Conservation (phyloP, 2,888 invertebrate species). For the Caenorhabditis sp. region DNA sequence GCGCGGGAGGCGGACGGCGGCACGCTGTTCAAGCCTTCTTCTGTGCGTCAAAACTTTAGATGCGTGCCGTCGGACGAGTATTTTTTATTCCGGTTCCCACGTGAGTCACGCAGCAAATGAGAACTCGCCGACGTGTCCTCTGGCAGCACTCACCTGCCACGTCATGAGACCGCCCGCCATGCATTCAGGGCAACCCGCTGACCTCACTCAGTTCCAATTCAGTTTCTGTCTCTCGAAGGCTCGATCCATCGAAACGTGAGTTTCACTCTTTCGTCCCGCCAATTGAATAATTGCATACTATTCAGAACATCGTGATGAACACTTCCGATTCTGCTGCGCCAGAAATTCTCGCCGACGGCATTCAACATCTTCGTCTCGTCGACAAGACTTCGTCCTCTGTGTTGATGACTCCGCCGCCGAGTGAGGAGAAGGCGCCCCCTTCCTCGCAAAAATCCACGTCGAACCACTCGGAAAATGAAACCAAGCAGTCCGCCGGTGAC, state of each 20-base stretch:
- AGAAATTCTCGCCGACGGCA: conserved; percentile 20
- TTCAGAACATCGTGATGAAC: conserved; percentile 15
- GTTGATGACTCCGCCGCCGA: conserved; percentile 46
- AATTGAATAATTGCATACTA: too few relatives aligned
- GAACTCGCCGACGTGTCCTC: not conserved
- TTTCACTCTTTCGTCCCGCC: not conserved
- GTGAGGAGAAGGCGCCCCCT: conserved; percentile 25
- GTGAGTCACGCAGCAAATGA: not conserved
- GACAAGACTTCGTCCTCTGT: conserved; percentile 3
- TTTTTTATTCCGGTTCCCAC: too few relatives aligned
- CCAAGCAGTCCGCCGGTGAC: not conserved
- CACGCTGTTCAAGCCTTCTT: too few relatives aligned
- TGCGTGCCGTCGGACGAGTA: too few relatives aligned
- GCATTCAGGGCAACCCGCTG: conserved; percentile 1
- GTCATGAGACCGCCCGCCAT: conserved; percentile 25
- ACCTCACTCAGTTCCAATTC: not conserved
- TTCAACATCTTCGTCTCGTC: conserved; percentile 41
- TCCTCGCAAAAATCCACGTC: conserved; percentile 50
- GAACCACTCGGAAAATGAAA: conserved; percentile 41
- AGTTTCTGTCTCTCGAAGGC: conserved; percentile 2
- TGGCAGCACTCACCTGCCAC: conserved; percentile 17
- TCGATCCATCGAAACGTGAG: conserved; percentile 11
- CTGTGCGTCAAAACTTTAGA: too few relatives aligned
- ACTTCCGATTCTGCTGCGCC: too few relatives aligned
- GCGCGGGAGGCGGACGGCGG: too few relatives aligned